Evolutionary conservation across 2,113 vertebrate genomes (phyloP).

Genomic region (Cisticola juncidis): DNA sequence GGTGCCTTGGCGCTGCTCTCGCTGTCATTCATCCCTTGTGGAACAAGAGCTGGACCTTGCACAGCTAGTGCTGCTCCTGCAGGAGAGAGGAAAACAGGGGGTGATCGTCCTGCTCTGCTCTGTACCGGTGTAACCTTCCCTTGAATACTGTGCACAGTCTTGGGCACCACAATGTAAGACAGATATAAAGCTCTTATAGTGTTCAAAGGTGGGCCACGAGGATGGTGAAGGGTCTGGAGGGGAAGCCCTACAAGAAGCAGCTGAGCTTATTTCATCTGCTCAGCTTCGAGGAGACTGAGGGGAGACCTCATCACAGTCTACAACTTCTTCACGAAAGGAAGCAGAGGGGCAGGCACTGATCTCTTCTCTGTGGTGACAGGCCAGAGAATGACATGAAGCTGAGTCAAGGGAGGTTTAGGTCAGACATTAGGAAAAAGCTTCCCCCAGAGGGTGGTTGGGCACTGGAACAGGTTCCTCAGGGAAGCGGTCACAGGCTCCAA

Average conservation of each 20-base stretch:
- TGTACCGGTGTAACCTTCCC: neutral
- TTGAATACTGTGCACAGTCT: neutral
- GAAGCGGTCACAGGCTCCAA: neutral
- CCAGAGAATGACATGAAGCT: neutral
- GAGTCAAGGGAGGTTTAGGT: neutral
- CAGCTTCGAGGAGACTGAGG: neutral
- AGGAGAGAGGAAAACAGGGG: neutral
- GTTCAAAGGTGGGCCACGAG: fast-evolving
- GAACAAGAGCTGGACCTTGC: constrained; percentile 65
- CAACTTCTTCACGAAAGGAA: neutral
- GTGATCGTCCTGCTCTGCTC: neutral
- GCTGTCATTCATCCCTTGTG: neutral
- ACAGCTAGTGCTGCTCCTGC: constrained; percentile 82
- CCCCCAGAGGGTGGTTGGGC: fast-evolving
- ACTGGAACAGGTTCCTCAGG: neutral
- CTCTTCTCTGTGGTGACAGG: neutral
- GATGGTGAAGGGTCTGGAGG: neutral
- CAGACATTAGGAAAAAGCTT: neutral
- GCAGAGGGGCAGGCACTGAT: neutral
- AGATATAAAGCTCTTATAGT: neutral
- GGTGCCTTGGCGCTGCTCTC: neutral
- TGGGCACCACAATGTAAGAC: neutral
- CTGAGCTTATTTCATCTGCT: neutral
- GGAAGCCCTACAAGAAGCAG: neutral
- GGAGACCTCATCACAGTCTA: neutral